Evolutionary conservation across 2,888 invertebrate species (phyloP).

Genomic region (Cetonia aurata): DNA sequence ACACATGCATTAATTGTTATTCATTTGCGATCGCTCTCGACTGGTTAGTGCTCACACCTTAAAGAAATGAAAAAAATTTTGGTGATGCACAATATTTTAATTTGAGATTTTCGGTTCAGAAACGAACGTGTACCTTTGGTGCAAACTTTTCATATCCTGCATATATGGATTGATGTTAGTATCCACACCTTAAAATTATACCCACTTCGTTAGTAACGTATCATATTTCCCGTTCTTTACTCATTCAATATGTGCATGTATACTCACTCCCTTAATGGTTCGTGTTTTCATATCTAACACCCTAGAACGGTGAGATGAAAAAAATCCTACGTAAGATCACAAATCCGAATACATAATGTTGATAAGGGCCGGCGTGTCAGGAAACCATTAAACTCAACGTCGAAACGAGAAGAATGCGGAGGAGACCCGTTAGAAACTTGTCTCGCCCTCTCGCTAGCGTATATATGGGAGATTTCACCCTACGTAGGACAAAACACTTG

Average conservation of each 20-base stretch:
- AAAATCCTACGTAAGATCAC: constrained; percentile 4
- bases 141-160: too few species aligned
- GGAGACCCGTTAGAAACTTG: constrained; percentile 13
- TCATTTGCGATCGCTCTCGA: too few species aligned
- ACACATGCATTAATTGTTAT: too few species aligned
- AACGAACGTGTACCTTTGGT: too few species aligned
- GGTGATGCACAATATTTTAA: too few species aligned
- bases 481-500: constrained; percentile 48
- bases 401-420: constrained; percentile 29
- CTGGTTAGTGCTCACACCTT: too few species aligned
- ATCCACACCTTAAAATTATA: neutral
- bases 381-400: constrained; percentile 31
- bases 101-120: too few species aligned
- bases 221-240: constrained; percentile 29
- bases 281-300: neutral
- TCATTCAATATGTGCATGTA: neutral
- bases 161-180: neutral
- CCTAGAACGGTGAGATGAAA: neutral
- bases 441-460: constrained; percentile 9
- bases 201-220: constrained; percentile 18
- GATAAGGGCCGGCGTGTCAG: constrained; percentile 16
- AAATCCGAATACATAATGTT: constrained; percentile 24
- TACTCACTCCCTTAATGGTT: neutral
- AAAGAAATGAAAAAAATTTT: too few species aligned
- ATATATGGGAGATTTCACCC: constrained; percentile 45